These are phyloP conservation scores for Monodelphis domestica DNA, from an alignment of 2,797 vertebrate genomes.

Conservation along the genomic window DNA sequence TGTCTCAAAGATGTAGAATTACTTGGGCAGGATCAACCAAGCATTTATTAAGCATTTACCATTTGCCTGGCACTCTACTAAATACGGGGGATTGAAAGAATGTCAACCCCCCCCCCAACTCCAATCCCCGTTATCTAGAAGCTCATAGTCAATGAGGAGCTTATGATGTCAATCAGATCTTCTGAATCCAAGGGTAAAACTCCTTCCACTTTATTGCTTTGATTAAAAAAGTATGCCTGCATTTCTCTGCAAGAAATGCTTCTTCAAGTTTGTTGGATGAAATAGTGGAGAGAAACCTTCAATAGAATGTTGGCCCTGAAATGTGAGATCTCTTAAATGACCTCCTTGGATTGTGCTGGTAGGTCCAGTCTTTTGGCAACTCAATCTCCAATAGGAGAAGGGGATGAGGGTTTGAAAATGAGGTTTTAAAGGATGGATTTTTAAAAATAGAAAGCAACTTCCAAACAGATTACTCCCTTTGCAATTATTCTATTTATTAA, in stretches of 20 bases:
- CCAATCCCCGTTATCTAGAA: background rate
- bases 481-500: background rate
- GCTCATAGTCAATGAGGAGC: background rate
- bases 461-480: background rate
- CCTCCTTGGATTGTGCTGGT: background rate
- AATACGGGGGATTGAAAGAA: background rate
- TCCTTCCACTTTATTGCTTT: background rate
- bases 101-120: too few relatives aligned
- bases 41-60: background rate
- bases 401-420: background rate
- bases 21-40: constrained; percentile 9
- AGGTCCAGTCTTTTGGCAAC: background rate
- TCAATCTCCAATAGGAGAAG: background rate
- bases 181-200: background rate
- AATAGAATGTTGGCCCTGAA: background rate
- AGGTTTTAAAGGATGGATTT: background rate
- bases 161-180: background rate
- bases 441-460: background rate
- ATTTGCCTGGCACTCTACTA: background rate
- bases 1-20: constrained; percentile 40
- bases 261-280: background rate
- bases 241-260: background rate
- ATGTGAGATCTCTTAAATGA: background rate
- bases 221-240: background rate
- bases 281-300: background rate